Conservation (phyloP, 2,888 invertebrate species). For the Nineta flava region DNA sequence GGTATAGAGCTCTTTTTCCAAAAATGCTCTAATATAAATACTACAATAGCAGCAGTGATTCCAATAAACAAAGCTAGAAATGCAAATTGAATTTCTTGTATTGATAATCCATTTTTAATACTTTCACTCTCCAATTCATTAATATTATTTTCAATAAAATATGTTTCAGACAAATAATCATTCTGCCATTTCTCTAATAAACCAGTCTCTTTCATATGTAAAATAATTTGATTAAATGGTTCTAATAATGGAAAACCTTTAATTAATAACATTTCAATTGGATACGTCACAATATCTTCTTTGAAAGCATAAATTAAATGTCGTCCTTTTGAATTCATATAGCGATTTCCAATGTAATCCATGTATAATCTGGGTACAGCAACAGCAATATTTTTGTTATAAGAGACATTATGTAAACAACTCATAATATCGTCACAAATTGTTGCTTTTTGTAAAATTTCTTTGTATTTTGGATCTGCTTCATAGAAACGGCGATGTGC, state of each 20-base stretch:
- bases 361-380: slow-evolving; percentile 19
- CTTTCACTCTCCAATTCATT: too few relatives aligned
- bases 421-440: slow-evolving; percentile 13
- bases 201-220: slow-evolving; percentile 19
- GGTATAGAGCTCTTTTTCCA: too few relatives aligned
- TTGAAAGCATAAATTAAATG: slow-evolving; percentile 17
- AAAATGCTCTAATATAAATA: too few relatives aligned
- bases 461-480: slow-evolving; percentile 8
- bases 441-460: slow-evolving; percentile 7
- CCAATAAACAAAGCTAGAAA: too few relatives aligned
- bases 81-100: too few relatives aligned
- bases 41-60: too few relatives aligned
- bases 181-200: slow-evolving; percentile 16
- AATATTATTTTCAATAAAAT: too few relatives aligned
- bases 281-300: slow-evolving; percentile 19
- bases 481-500: slow-evolving; percentile 10
- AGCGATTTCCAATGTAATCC: slow-evolving; percentile 11
- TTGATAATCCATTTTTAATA: too few relatives aligned
- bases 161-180: slow-evolving; percentile 11
- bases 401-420: slow-evolving; percentile 16
- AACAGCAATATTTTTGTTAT: slow-evolving; percentile 15
- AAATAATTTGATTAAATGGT: slow-evolving; percentile 17
- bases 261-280: slow-evolving; percentile 21
- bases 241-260: slow-evolving; percentile 21
- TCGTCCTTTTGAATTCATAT: slow-evolving; percentile 12